Percentiles rank a stretch among this genome's conserved stretches.
Conservation (phyloP, 1,140 invertebrate genomes). For the Limonius californicus region DNA sequence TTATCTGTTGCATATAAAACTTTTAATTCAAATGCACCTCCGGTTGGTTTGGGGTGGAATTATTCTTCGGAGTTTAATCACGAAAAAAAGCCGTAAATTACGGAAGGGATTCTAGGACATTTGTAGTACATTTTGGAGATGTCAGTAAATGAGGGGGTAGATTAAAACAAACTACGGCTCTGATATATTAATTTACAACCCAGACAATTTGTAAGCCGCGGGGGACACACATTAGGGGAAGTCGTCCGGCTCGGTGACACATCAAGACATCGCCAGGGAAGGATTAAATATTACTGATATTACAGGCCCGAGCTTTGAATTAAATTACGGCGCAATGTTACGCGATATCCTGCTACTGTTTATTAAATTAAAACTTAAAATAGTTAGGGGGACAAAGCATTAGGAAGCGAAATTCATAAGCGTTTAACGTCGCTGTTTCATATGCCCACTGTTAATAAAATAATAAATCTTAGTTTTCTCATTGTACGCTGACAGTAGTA, state of each 20-base stretch:
- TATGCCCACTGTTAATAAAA: neutral
- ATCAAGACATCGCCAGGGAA: conserved; percentile 22
- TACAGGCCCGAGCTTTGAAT: conserved; percentile 18
- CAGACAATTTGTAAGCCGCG: conserved; percentile 21
- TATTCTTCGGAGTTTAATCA: too few relatives aligned
- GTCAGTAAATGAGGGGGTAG: neutral
- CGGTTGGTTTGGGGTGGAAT: too few relatives aligned
- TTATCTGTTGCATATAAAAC: too few relatives aligned
- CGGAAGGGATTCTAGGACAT: too few relatives aligned
- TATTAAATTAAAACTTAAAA: conserved; percentile 27
- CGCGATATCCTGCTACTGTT: conserved; percentile 17
- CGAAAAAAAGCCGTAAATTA: too few relatives aligned
- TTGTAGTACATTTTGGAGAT: too few relatives aligned
- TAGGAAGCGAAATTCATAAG: neutral
- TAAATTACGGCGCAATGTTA: conserved; percentile 30
- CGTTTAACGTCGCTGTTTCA: neutral
- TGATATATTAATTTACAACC: conserved; percentile 17
- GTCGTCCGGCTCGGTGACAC: conserved; percentile 11
- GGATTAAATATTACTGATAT: conserved; percentile 21
- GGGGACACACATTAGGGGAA: conserved; percentile 17
- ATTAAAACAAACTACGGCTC: conserved; percentile 3
- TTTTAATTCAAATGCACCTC: too few relatives aligned
- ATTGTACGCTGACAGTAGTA: too few relatives aligned
- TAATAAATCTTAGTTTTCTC: conserved; percentile 5
- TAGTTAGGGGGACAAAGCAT: conserved; percentile 12